Base-by-base conservation (phyloP, 2,113 vertebrate species). In the Pseudonaja textilis region DNA sequence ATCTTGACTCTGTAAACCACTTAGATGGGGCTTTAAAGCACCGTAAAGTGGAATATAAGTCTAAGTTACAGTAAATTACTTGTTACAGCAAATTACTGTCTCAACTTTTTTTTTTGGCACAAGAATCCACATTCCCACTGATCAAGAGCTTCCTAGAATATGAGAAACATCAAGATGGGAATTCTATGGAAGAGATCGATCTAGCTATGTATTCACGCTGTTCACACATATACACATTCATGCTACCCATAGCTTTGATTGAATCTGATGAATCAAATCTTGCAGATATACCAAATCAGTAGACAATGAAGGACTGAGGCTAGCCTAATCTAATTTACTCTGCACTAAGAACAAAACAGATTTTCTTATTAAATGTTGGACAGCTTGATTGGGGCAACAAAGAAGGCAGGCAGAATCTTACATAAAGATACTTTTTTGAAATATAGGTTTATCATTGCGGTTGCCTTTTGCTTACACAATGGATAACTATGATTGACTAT, bases 381-480 rank as follows among this genome's bases (percentile, higher is more conserved):
- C 54, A 57, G 12, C 8, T 26, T 91, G 81, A 56, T 20, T 39
- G 34, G 50, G 52, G 23, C 6, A 42, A 69, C 18, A 9, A 81
- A 81, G 34, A 81, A 81, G 5, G 0, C 22, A 81, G 74, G 74
- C n/a, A 39, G 74, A 18, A 20, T 34, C 18, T 42, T 47, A 45
- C 25, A 56, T 26, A 81, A 92, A 34, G 16, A 54, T 18, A 81
- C 87, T 89, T 89, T n/a, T 14, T 47, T 5, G 64, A 92, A 74
- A 90, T 69, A 85, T 47, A 50, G 56, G n/a, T 45, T 85, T 47
- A 64, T 20, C 90, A 9, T 26, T 0, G 0, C 92, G 93, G 90
- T 91, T 94, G 91, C 93, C 93, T 86, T 86, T 93, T 92, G 91
- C 87, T 91, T 91, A 94, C 92, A 39, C 87, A 93, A 88, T 0